Evolutionary conservation across 92 coral and sea anemone species (phyloP), one percentile per base, ranked within the genome.

Genomic region (Epizoanthus ramosus): DNA sequence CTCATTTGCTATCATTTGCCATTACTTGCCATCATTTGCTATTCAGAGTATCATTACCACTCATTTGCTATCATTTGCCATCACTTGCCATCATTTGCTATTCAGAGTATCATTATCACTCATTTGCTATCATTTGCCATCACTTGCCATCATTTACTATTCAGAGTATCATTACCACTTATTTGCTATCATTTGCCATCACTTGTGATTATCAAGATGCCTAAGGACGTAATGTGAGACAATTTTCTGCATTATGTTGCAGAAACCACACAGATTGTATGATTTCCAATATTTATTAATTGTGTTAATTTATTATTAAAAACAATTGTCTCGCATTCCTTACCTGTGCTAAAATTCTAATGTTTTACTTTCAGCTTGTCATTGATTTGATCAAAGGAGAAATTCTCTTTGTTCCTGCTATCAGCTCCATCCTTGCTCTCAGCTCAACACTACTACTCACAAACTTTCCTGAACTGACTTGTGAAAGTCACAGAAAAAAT

Each of bases 391-490:
- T 83, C 12, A 58, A 61, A 37, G 64, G 19, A 16, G 66, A 63
- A 56, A 28, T 43, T 13, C 53, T 63, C 13, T 50, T 63, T 5
- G 8, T 45, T 16, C 19, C 25, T 33, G 70, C 66, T 16, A 68
- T 59, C 25, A 54, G 72, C 8, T 76, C 90, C 23, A 33, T 70
- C 17, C 75, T 87, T 15, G 68, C 50, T 45, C 91, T 96, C 35
- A 54, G 86, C 7, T 94, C 98, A 35, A 86, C 89, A 18, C 83
- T 96, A 19, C 81, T 96, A 54, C 85, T 84, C 28, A 85, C 88
- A 68, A 90, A 91, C 86, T 92, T 91, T 52, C 18, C 80, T 54
- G 88, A 87, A 63, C 71, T 96, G 57, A 67, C 84, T 4, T 57
- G 71, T 50, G 90, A 89, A 52, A 74, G 79, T 17, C 89, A 84